These are phyloP conservation scores for Dinomys branickii DNA, from an alignment of 2,113 vertebrate genomes.

Conservation along the genomic window DNA sequence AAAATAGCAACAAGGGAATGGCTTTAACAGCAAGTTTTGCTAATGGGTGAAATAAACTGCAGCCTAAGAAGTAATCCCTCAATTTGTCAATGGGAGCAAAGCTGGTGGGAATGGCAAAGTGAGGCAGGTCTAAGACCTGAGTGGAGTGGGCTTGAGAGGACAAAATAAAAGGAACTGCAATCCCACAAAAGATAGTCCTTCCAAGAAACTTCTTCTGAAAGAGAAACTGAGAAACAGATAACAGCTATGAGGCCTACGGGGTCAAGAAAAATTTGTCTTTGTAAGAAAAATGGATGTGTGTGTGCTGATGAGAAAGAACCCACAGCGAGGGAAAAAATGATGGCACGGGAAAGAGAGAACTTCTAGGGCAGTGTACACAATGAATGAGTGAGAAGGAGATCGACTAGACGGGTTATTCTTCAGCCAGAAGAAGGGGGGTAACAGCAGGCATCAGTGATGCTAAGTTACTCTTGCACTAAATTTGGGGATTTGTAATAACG, in stretches of 20 bases:
- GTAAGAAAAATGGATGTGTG: background rate
- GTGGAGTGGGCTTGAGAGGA: background rate
- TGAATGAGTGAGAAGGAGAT: background rate
- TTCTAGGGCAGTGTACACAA: background rate
- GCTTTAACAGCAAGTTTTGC: background rate
- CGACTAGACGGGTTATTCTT: background rate
- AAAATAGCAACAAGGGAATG: background rate
- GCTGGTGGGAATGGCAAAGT: background rate
- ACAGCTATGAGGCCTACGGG: accelerated
- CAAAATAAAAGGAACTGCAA: background rate
- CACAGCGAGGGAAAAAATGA: background rate
- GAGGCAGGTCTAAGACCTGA: background rate
- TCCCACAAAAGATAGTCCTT: background rate
- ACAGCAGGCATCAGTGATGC: background rate
- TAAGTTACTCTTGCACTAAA: background rate
- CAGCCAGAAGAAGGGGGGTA: background rate
- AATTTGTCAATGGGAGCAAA: background rate
- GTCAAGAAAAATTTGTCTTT: background rate
- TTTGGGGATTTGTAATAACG: background rate
- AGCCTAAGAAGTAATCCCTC: background rate
- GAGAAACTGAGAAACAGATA: background rate
- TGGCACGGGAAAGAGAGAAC: background rate
- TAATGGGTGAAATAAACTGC: background rate
- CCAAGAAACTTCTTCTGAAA: background rate
- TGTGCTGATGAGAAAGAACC: background rate